phyloP scores from a whole-genome alignment of 2,113 vertebrate genomes.

The Cyphomyrus plagiostoma region DNA sequence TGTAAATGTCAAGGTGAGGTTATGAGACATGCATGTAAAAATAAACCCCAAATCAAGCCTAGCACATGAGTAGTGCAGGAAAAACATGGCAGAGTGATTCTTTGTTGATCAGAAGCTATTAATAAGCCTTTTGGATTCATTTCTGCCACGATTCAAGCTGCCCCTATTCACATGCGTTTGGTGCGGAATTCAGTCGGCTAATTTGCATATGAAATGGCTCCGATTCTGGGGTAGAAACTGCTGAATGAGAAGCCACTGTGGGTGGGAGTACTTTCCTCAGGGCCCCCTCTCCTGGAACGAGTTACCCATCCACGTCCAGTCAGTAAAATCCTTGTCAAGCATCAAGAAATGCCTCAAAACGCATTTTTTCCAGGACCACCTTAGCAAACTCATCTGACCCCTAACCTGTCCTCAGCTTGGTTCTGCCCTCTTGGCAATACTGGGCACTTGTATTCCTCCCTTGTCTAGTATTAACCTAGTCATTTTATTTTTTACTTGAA shows the following conservation, averaged over 20 bases:
- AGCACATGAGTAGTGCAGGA: not conserved
- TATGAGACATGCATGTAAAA: not conserved
- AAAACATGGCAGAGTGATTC: not conserved
- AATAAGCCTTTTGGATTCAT: not conserved
- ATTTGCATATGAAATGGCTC: not conserved
- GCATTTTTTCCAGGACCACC: not conserved
- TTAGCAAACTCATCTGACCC: not conserved
- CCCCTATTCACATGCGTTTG: not conserved
- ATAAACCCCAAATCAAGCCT: not conserved
- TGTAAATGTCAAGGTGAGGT: not conserved
- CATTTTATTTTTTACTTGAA: not conserved
- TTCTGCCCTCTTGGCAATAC: not conserved
- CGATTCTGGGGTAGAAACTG: not conserved
- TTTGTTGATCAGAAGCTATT: not conserved
- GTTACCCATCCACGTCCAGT: not conserved
- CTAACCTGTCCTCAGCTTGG: not conserved
- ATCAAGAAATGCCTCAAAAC: not conserved
- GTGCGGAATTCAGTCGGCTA: not conserved
- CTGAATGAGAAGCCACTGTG: not conserved
- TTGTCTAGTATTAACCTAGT: not conserved
- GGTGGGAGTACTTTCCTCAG: not conserved
- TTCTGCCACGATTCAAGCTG: conserved; percentile 1
- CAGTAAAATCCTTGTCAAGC: not conserved
- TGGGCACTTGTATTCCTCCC: not conserved
- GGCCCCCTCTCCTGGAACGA: not conserved